phyloP scores from a whole-genome alignment of 2,113 vertebrate species.

The Abramis brama region DNA sequence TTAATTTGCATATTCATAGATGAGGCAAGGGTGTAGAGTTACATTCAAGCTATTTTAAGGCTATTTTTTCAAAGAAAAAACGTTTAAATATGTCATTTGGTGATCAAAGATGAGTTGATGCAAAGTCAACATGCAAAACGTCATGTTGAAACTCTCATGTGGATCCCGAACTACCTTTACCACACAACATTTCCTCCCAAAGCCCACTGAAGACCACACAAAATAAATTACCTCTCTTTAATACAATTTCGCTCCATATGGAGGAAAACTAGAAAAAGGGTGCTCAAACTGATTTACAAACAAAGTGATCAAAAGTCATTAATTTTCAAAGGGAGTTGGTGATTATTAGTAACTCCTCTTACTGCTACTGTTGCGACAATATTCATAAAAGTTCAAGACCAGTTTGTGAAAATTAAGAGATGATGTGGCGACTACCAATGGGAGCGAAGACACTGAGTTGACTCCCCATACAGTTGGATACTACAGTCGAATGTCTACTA shows the following conservation, averaged over 20 bases:
- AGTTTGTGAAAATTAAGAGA: too few relatives aligned
- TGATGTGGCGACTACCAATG: too few relatives aligned
- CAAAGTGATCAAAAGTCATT: background rate
- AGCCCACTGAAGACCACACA: background rate
- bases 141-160: background rate
- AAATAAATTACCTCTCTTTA: background rate
- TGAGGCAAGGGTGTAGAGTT: too few relatives aligned
- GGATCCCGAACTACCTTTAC: background rate
- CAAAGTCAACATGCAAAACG: background rate
- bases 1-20: too few relatives aligned
- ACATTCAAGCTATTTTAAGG: too few relatives aligned
- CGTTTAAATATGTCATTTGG: too few relatives aligned
- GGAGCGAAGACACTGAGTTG: too few relatives aligned
- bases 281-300: background rate
- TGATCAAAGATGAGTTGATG: too few relatives aligned
- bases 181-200: background rate
- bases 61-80: too few relatives aligned
- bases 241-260: background rate
- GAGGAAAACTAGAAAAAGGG: background rate
- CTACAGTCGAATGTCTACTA: too few relatives aligned
- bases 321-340: background rate
- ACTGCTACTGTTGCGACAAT: background rate
- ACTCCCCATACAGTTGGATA: too few relatives aligned
- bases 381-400: background rate
- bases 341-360: background rate